Percentiles rank a stretch among this genome's conserved stretches.
Conservation (phyloP, 1,140 invertebrate genomes). For the Drosophila sechellia region DNA sequence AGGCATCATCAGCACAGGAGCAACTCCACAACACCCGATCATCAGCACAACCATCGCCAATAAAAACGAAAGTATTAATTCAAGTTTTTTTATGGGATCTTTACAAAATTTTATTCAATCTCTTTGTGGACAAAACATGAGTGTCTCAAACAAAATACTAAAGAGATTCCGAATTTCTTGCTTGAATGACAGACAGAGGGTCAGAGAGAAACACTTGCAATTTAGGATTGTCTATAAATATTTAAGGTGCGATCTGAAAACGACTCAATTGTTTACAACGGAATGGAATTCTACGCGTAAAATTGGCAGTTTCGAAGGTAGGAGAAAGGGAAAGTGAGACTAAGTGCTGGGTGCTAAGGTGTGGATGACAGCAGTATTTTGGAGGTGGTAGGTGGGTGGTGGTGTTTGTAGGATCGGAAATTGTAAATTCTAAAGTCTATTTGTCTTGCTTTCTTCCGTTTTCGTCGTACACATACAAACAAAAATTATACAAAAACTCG, state of each 20-base stretch:
- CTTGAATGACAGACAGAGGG: conserved; percentile 10
- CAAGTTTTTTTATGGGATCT: conserved; percentile 57
- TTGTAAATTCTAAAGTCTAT: conserved; percentile 84
- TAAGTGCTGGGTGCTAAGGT: conserved; percentile 11
- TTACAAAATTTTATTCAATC: conserved; percentile 80
- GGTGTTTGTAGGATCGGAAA: conserved; percentile 54
- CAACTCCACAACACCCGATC: not conserved
- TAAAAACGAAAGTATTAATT: conserved; percentile 45
- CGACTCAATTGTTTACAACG: conserved; percentile 44
- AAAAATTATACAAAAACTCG: conserved; percentile 77
- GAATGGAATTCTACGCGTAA: conserved; percentile 37
- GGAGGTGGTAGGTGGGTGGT: conserved; percentile 48
- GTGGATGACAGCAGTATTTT: conserved; percentile 44
- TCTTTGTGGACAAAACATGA: conserved; percentile 64
- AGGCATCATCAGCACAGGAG: not conserved
- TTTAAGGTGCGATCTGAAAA: conserved; percentile 27
- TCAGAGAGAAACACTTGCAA: conserved; percentile 23
- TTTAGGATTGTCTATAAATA: conserved; percentile 60
- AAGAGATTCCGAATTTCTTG: conserved; percentile 62
- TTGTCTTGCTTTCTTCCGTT: conserved; percentile 77
- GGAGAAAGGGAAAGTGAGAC: conserved; percentile 8
- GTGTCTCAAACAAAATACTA: conserved; percentile 55
- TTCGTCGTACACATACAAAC: conserved; percentile 77
- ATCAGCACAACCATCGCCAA: not conserved
- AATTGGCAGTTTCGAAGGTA: conserved; percentile 70